Evolutionary conservation across 2,888 invertebrate genomes (phyloP), one percentile per base, ranked within the genome.

Genomic region (Belgica antarctica): DNA sequence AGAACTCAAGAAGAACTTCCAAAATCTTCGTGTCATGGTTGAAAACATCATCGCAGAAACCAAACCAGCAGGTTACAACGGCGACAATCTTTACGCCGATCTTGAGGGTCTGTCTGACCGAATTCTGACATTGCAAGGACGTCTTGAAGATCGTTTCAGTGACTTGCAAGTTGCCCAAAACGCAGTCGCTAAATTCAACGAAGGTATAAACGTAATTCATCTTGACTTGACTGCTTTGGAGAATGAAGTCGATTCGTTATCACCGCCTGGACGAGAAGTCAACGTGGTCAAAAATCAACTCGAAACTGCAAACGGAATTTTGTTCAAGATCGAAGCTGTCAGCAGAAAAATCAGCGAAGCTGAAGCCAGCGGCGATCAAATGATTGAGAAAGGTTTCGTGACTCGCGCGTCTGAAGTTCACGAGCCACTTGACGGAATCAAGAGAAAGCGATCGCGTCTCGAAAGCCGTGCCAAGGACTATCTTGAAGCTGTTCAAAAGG

Each of bases 141-240:
- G 89, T 73, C 84, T 96, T 1, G 88, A 88, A 69, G 91, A 92
- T 74, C 86, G 93, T 2, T 88, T 89, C 74, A 87, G 87, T 63
- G 86, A 89, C 73, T 79, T 95, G 66, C 92, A 93, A 73, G 91
- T 91, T 0, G 94, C 94, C 0, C 91, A 93, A 0, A 90, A 89
- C 0, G 93, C 93, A 0, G 87, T 93, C 62, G 86, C 91, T 0
- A 90, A 91, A 75, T 94, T 94, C 81, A 92, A 92, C 80, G 93
- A 94, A 72, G 88, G 91, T 81, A 88, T 94, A 12, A 94, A 94
- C 79, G 83, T 80, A 41, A 82, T 95, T 1, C 86, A 87, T 19
- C 84, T 88, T 72, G 90, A 94, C 77, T 80, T 96, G 1, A 84
- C 88, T 0, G 87, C 86, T 70, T 80, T 96, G 68, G 96, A 96